Evolutionary conservation across 1,140 invertebrate species (phyloP).

Genomic region (Drosophila tristis): DNA sequence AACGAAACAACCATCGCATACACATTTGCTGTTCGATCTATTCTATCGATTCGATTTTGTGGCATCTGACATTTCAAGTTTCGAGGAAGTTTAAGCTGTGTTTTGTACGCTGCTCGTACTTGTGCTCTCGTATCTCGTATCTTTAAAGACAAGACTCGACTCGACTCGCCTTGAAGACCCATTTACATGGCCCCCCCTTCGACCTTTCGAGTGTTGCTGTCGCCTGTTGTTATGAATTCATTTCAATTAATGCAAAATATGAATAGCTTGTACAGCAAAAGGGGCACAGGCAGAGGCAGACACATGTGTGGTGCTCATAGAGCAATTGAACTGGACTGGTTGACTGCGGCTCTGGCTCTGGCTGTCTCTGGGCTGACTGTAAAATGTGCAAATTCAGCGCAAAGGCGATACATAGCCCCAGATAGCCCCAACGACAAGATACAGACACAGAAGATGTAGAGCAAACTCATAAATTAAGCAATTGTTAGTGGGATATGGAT

Average conservation of each 20-base stretch:
- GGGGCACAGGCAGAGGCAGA: no score
- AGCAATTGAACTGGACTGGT: background rate
- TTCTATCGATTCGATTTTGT: background rate
- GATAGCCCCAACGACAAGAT: constrained; percentile 15
- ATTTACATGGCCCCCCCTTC: constrained; percentile 52
- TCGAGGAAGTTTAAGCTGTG: no score
- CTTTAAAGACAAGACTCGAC: no score
- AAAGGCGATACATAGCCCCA: constrained; percentile 26
- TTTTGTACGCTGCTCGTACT: background rate
- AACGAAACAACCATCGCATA: background rate
- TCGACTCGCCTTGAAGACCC: constrained; percentile 40
- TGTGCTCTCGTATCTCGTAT: no score
- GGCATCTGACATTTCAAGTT: no score
- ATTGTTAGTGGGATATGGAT: constrained; percentile 21
- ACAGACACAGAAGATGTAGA: constrained; percentile 31
- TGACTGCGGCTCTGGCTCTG: no score
- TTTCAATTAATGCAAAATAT: constrained; percentile 79
- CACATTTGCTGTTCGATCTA: background rate
- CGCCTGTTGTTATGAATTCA: constrained; percentile 67
- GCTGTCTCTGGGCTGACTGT: background rate
- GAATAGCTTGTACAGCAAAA: constrained; percentile 26
- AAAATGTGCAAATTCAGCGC: constrained; percentile 55
- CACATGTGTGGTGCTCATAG: background rate
- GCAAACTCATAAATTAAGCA: constrained; percentile 41
- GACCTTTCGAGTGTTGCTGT: constrained; percentile 54